Base-by-base conservation (phyloP, 53 echinoderm and acorn worm genomes). In the Glandiceps talaboti region DNA sequence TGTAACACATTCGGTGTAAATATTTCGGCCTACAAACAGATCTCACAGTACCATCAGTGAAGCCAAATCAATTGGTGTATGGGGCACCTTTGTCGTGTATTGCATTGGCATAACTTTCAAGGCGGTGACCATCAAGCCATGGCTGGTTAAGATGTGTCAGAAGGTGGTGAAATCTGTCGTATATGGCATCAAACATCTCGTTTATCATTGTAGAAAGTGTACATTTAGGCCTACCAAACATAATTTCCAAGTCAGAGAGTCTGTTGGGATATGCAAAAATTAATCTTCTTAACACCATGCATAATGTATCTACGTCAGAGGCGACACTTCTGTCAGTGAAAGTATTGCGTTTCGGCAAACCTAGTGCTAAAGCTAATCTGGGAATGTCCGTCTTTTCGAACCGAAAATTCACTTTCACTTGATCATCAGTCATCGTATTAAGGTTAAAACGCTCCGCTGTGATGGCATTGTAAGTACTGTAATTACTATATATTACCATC, bases 11-110 rank as follows among this genome's bases (percentile, higher is more conserved):
- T 6, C 80, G 75, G 33, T 85, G 75, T 30, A 33, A n/a, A 12
- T 33, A 76, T n/a, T n/a, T 85, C 25, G 85, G 85, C 26, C 85
- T 73, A 31, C 80, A 85, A 28, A 84, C 78, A 31, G 84, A 79
- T 26, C 84, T 77, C 20, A 84, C 84, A 25, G 84, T 84, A 14
- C 80, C 84, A 79, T 84, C 84, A 31, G 74, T 33, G 25, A 84
- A 84, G 32, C 84, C 84, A 73, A 32, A 80, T 45, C 85, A 80
- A 27, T 80, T 80, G 28, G 32, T 31, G 29, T 80, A 32, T 27
- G 85, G 28, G 27, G 80, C 77, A 27, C 80, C 85, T 29, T 85
- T 75, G 14, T 30, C 74, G 74, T 77, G 26, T 73, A 84, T 72
- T 12, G 74, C 84, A 73, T 78, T 73, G 31, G 79, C 74, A 79